Evolutionary conservation across 2,888 invertebrate genomes (phyloP), one percentile per base, ranked within the genome.

Genomic region (Drosophila lutescens): DNA sequence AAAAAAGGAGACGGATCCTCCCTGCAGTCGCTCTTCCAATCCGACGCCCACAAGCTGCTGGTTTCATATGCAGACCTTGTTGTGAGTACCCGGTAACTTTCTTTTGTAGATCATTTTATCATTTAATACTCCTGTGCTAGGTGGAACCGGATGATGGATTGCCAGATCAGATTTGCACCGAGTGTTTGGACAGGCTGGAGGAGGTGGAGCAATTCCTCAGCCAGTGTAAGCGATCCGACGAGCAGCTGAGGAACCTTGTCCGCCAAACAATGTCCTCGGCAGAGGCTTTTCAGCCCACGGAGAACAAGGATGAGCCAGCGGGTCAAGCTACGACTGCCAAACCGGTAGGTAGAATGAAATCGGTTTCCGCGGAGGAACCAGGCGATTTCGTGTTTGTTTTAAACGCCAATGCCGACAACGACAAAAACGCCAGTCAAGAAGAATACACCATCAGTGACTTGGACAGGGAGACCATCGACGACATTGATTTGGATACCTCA

Each of bases 151-250:
- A 74, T 4, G 91, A 91, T 56, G 83, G 84, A 9, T 57, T 91
- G 34, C 91, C 91, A 0, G 89, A 89, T 8, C 81, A 89, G 66
- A 91, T 90, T 41, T 90, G 90, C 34, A n/a, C 26, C 0, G 34
- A 46, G 1, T 83, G 83, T n/a, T 26, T 76, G 1, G 32, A 67
- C 2, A 60, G 54, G 12, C 53, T 83, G 13, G 41, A 76, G 6
- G 40, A 44, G 15, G 69, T 56, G 8, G 74, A 83, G 8, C 20
- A 32, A 34, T 86, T 83, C 51, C 12, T 83, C 2, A 47, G 54
- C 4, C 50, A 60, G 3, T 88, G 86, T 65, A 67, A 71, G 10
- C 56, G 53, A 1, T 63, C 76, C 1, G 88, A 83, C n/a, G 63
- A 56, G 6, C 58, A 78, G n/a, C 53, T 83, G 0, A 55, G 57